Evolutionary conservation across 2,113 vertebrate genomes (phyloP).

Genomic region (Todiramphus chloris): DNA sequence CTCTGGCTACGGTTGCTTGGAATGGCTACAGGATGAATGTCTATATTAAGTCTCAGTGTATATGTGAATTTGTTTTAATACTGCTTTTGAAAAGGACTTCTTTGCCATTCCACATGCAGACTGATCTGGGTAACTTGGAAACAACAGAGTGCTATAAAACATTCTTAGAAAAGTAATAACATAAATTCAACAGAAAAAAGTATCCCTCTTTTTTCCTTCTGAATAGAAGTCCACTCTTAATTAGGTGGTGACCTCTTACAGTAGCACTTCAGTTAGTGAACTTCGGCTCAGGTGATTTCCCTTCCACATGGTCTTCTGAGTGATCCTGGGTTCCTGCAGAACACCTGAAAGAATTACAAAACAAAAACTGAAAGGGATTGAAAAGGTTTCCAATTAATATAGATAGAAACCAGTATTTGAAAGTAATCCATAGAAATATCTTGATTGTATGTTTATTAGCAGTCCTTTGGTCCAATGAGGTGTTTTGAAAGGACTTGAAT

Average conservation of each 20-base stretch:
- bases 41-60: background rate
- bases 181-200: background rate
- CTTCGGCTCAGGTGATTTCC: background rate
- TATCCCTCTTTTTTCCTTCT: background rate
- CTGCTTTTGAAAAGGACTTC: background rate
- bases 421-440: background rate
- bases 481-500: background rate
- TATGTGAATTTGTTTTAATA: background rate
- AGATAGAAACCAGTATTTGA: background rate
- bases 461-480: background rate
- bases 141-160: background rate
- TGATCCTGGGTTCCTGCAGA: background rate
- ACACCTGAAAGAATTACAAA: background rate
- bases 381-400: background rate
- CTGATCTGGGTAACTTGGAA: background rate
- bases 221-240: rapidly evolving
- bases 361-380: background rate
- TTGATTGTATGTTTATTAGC: background rate
- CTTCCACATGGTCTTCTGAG: background rate
- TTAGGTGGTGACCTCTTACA: background rate
- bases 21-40: background rate
- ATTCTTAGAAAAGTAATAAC: background rate
- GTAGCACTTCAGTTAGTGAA: background rate
- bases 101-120: background rate
- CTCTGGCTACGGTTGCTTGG: background rate